Percentiles rank a stretch among this genome's conserved stretches.
phyloP scores from a whole-genome alignment of 2,888 invertebrate genomes.

The Ctenicera cuprea region DNA sequence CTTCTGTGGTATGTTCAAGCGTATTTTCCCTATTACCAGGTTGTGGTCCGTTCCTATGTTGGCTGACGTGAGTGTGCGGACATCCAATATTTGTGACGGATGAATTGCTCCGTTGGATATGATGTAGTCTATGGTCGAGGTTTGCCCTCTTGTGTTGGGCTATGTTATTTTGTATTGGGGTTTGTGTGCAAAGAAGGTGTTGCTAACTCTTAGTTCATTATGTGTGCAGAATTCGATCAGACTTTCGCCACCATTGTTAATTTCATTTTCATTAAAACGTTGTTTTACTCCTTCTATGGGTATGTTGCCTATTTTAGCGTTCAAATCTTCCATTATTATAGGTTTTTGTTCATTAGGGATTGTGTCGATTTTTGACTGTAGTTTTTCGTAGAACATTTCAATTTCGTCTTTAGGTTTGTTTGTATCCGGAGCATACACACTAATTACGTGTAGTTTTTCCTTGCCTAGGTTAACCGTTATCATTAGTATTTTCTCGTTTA shows the following conservation, averaged over 20 bases:
- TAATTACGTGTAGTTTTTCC: neutral
- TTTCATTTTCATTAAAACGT: neutral
- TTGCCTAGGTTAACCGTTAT: neutral
- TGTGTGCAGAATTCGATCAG: neutral
- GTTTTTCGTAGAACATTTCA: neutral
- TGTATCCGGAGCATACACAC: slow-evolving; percentile 4
- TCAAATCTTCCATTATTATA: neutral
- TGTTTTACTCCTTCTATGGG: neutral
- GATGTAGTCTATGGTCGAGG: neutral
- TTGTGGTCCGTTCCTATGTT: no score
- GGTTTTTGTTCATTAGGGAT: no score
- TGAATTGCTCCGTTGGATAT: slow-evolving; percentile 3
- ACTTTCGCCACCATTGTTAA: neutral
- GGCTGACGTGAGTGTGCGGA: neutral
- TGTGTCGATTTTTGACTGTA: neutral
- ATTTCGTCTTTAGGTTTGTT: slow-evolving; percentile 3
- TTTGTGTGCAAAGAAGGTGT: slow-evolving; percentile 1
- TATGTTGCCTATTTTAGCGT: neutral
- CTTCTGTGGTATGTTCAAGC: no score
- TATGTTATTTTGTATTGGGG: neutral
- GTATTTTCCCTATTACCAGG: slow-evolving; percentile 4
- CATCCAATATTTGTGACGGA: neutral
- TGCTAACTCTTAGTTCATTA: slow-evolving; percentile 1
- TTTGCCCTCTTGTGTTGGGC: slow-evolving; percentile 12
- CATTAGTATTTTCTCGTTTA: slow-evolving; percentile 21